These are phyloP conservation scores for Dendronephthya gigantea DNA, from an alignment of 64 coral and sea anemone species.

Conservation along the genomic window DNA sequence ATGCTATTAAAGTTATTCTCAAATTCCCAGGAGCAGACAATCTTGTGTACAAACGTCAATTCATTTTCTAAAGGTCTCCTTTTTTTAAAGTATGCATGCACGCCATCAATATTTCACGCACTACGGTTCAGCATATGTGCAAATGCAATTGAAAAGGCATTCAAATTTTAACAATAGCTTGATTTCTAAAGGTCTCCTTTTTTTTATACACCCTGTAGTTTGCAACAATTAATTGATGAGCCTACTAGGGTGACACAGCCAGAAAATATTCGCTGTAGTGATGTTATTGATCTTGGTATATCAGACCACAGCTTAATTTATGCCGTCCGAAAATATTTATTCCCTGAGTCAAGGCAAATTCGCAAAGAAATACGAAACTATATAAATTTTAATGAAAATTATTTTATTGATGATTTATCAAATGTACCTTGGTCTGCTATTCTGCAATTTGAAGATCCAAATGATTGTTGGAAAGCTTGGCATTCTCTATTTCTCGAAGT, in stretches of 20 bases:
- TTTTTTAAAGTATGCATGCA: no score
- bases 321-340: neutral
- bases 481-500: neutral
- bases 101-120: no score
- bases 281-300: neutral
- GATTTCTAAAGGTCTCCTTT: neutral
- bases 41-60: no score
- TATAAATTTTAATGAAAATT: neutral
- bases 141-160: no score
- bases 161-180: no score
- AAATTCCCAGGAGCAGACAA: no score
- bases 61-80: no score
- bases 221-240: conserved; percentile 14
- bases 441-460: neutral
- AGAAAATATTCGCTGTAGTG: neutral
- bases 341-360: neutral
- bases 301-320: conserved; percentile 19
- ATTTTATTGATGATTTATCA: neutral
- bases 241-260: conserved; percentile 14
- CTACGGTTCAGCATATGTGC: no score
- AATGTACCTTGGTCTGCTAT: neutral
- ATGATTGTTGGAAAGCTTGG: neutral
- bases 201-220: neutral
- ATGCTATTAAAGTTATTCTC: no score
- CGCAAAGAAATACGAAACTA: neutral